A percentile compares a stretch with the other conserved stretches of the same genome.
Conservation (phyloP, 30 jellyfish, hydroid and myxozoan genomes). For the Hydra vulgaris region DNA sequence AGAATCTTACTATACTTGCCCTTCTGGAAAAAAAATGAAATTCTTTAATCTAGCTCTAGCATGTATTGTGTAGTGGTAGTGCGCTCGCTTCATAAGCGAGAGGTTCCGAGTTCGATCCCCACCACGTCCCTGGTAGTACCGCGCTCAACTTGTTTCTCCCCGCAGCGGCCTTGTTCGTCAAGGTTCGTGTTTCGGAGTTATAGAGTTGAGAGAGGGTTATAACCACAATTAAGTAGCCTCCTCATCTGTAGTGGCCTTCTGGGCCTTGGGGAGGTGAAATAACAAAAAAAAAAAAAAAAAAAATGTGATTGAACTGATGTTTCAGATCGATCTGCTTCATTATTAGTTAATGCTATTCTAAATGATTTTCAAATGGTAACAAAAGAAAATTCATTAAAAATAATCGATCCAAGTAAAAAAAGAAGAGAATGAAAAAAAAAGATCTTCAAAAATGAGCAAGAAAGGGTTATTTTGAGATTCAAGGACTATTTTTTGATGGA, state of each 20-base stretch:
- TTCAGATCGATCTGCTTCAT: neutral
- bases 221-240: no score
- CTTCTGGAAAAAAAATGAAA: neutral
- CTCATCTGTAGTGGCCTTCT: no score
- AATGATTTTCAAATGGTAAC: neutral
- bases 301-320: neutral
- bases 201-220: no score
- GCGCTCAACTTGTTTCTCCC: no score
- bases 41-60: neutral
- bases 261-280: no score
- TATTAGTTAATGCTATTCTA: neutral
- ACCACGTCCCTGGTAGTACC: no score
- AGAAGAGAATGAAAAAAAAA: neutral
- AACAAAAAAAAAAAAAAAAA: no score
- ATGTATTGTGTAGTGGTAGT: no score
- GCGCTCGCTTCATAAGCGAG: no score
- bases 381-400: neutral
- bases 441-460: neutral
- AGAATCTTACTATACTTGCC: neutral
- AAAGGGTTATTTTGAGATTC: neutral
- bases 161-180: no score
- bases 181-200: no score
- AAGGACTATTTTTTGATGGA: neutral
- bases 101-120: no score
- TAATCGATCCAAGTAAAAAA: neutral